A percentile compares a stretch with the other conserved stretches of the same genome.
Evolutionary conservation across 1,140 invertebrate species (phyloP).

Genomic region (Sogatella furcifera): DNA sequence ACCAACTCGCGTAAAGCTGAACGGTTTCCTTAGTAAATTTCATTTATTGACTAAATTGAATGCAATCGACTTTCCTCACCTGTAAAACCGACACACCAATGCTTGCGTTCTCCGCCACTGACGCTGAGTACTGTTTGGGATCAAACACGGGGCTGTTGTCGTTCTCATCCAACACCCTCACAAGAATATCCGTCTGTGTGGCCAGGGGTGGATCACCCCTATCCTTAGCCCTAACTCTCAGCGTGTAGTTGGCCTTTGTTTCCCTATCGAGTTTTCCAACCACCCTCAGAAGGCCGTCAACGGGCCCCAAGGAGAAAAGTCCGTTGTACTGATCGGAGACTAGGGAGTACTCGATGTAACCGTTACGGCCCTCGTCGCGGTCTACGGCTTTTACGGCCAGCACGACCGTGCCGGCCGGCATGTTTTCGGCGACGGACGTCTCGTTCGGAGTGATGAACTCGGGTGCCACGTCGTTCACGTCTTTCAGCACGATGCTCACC

Average conservation of each 20-base stretch:
- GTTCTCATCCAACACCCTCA: slow-evolving; percentile 81
- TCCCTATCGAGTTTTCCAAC: slow-evolving; percentile 77
- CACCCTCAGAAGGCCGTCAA: slow-evolving; percentile 76
- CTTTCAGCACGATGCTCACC: slow-evolving; percentile 78
- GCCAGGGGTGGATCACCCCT: slow-evolving; percentile 72
- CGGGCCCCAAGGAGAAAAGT: slow-evolving; percentile 72
- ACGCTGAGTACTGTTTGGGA: slow-evolving; percentile 74
- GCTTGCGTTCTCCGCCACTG: slow-evolving; percentile 84
- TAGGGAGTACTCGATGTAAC: slow-evolving; percentile 81
- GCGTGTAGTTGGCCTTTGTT: slow-evolving; percentile 60
- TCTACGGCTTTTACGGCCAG: slow-evolving; percentile 86
- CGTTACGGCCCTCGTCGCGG: slow-evolving; percentile 85
- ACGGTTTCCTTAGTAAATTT: too few species aligned
- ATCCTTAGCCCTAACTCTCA: slow-evolving; percentile 76
- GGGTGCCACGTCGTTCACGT: slow-evolving; percentile 91
- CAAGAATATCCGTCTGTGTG: slow-evolving; percentile 53
- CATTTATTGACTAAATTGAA: too few species aligned
- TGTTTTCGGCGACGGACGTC: slow-evolving; percentile 73
- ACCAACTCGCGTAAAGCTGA: too few species aligned
- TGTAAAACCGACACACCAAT: slow-evolving; percentile 82
- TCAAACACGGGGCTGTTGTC: slow-evolving; percentile 89
- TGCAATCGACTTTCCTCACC: slow-evolving; percentile 34
- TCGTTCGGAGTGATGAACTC: slow-evolving; percentile 75
- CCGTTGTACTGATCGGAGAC: slow-evolving; percentile 33
- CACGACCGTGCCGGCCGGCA: slow-evolving; percentile 77